phyloP scores from a whole-genome alignment of 1,140 invertebrate genomes.

The Pseudoatta argentina region DNA sequence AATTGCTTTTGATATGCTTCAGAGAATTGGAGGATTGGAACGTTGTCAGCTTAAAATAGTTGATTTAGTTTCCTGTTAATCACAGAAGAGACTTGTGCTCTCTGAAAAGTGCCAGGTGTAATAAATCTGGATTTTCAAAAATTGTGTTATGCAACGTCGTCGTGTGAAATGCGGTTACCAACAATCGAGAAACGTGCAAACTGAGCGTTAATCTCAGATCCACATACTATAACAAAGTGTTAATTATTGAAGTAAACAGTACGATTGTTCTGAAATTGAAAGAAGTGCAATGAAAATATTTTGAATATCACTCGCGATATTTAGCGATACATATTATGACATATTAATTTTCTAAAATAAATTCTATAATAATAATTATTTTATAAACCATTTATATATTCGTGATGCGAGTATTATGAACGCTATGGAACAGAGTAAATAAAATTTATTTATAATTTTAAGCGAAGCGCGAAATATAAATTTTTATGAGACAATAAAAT shows the following conservation, averaged over 20 bases:
- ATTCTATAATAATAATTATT: background rate
- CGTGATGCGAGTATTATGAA: conserved; percentile 15
- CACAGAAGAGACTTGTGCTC: background rate
- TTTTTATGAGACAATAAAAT: background rate
- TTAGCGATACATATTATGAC: background rate
- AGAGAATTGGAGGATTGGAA: background rate
- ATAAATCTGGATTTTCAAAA: background rate
- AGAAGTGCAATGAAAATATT: background rate
- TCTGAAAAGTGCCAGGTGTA: background rate
- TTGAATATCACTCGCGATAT: background rate
- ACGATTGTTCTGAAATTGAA: conserved; percentile 4
- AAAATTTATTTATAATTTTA: conserved; percentile 13
- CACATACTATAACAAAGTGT: background rate
- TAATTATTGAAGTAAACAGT: conserved; percentile 3
- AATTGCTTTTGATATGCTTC: background rate
- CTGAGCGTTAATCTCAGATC: background rate
- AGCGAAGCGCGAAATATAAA: background rate
- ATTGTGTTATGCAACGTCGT: background rate
- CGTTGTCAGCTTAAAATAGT: conserved; percentile 22
- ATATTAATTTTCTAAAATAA: conserved; percentile 21
- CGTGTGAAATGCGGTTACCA: background rate
- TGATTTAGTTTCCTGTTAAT: background rate
- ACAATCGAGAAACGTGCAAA: conserved; percentile 10
- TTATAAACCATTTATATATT: background rate
- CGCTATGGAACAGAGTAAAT: conserved; percentile 11